phyloP scores from a whole-genome alignment of 1,140 invertebrate species.

The Leptinotarsa texana region DNA sequence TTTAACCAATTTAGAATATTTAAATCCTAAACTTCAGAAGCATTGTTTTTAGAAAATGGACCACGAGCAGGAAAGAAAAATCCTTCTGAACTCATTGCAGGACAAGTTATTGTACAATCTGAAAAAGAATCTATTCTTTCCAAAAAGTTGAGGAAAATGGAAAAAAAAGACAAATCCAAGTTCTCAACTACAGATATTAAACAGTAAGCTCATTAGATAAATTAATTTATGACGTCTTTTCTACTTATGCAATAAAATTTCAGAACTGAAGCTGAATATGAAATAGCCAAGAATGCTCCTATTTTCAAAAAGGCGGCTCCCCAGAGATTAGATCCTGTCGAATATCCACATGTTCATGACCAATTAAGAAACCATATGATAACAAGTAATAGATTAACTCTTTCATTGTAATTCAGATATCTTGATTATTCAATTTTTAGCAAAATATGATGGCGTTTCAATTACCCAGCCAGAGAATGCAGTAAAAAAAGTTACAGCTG shows the following conservation, averaged over 20 bases:
- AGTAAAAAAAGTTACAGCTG: conserved; percentile 68
- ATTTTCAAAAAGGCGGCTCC: conserved; percentile 39
- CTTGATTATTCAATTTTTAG: conserved; percentile 28
- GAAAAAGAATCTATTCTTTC: conserved; percentile 79
- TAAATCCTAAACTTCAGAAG: too few species aligned
- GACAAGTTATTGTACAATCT: conserved; percentile 75
- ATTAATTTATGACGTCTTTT: conserved; percentile 2
- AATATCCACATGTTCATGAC: conserved; percentile 47
- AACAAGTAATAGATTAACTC: conserved; percentile 38
- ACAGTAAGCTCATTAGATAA: conserved; percentile 30
- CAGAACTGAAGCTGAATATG: conserved; percentile 41
- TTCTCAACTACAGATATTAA: conserved; percentile 29
- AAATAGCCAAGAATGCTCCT: conserved; percentile 37
- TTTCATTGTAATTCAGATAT: conserved; percentile 9
- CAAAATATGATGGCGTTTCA: conserved; percentile 41
- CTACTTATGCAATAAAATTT: conserved; percentile 10
- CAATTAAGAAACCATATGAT: conserved; percentile 42
- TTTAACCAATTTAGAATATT: not conserved
- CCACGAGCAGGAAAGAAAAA: conserved; percentile 21
- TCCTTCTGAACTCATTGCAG: conserved; percentile 38
- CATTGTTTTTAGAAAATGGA: conserved; percentile 4
- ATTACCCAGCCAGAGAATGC: conserved; percentile 59
- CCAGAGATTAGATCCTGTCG: conserved; percentile 32
- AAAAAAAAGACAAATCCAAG: conserved; percentile 69
- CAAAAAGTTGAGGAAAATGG: conserved; percentile 86